Percentiles rank a stretch among this genome's conserved stretches.
Conservation (phyloP, 2,113 vertebrate genomes). For the Aplodontia rufa region DNA sequence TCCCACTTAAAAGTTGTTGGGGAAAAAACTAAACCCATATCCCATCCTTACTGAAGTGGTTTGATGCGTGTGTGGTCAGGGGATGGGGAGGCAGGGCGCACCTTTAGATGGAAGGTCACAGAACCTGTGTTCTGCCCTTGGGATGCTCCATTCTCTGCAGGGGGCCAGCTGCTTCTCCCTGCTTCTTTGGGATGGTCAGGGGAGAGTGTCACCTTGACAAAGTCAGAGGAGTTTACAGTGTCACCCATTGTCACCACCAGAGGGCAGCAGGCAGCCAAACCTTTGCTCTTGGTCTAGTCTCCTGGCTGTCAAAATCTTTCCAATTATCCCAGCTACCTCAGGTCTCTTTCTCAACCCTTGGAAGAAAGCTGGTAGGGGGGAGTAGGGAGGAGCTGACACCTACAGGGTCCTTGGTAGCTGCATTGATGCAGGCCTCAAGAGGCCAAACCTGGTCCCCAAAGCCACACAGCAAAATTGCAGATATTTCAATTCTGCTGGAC, state of each 20-base stretch:
- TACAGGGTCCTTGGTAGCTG: neutral
- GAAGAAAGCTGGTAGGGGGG: neutral
- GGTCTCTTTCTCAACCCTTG: neutral
- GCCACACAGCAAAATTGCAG: neutral
- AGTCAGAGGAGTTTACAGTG: conserved; percentile 45
- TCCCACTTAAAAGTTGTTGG: neutral
- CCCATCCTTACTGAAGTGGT: neutral
- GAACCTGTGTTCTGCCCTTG: neutral
- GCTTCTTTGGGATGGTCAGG: neutral
- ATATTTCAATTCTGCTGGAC: neutral
- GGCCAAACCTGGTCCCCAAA: neutral
- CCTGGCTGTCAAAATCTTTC: neutral
- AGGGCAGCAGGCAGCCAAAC: conserved; percentile 66
- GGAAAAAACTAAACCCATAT: neutral
- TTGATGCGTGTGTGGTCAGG: neutral
- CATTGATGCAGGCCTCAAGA: neutral
- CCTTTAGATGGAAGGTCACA: neutral
- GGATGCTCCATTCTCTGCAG: neutral
- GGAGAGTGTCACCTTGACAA: conserved; percentile 67
- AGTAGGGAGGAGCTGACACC: neutral
- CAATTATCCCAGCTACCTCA: neutral
- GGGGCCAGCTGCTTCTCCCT: neutral
- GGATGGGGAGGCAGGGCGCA: neutral
- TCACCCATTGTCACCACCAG: conserved; percentile 52
- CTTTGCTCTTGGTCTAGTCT: neutral